phyloP scores from a whole-genome alignment of 1,140 invertebrate genomes.

The Whitmania pigra region DNA sequence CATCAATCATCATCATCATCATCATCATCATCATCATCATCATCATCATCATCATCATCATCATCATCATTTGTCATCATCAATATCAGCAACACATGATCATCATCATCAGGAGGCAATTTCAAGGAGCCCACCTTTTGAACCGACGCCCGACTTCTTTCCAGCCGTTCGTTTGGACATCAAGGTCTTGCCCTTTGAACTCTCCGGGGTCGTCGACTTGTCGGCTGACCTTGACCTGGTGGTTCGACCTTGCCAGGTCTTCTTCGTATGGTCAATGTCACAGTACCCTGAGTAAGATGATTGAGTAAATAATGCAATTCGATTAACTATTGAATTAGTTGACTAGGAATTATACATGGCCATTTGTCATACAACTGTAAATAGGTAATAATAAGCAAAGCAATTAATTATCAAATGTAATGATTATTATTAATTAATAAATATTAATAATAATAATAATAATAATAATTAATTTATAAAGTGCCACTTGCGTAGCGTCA shows the following conservation, averaged over 20 bases:
- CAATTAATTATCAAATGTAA: no score
- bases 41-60: not conserved
- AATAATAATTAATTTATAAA: no score
- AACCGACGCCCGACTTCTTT: conserved; percentile 17
- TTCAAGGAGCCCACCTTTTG: not conserved
- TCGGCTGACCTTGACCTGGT: conserved; percentile 15
- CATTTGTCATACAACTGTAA: no score
- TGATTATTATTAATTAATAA: no score
- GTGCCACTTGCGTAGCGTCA: no score
- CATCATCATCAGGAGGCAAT: not conserved
- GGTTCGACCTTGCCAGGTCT: conserved; percentile 14
- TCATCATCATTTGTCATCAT: not conserved
- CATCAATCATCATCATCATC: not conserved
- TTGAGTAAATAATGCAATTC: not conserved
- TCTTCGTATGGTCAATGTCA: conserved; percentile 18
- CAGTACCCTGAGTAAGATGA: not conserved
- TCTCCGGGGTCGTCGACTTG: conserved; percentile 18
- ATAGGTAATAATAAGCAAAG: no score
- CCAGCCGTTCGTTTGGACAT: conserved; percentile 1
- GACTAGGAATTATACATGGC: no score
- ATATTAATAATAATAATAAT: not conserved
- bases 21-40: not conserved
- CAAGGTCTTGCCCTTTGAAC: conserved; percentile 9
- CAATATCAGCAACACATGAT: not conserved
- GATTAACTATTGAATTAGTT: no score